Base-by-base conservation (phyloP, 2,113 vertebrate genomes). In the Tricholaema leucomelas region DNA sequence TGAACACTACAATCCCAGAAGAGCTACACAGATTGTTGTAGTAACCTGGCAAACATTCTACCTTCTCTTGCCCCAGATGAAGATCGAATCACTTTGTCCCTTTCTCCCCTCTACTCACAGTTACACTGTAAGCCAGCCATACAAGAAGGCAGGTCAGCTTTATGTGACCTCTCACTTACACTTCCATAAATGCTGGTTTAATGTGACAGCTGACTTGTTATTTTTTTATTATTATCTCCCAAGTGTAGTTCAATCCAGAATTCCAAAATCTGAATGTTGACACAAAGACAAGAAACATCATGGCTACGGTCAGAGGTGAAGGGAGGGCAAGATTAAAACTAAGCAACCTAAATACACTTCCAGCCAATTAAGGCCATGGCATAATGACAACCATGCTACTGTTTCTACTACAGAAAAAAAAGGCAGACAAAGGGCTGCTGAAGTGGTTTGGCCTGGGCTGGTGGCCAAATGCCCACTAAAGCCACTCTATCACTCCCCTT, bases 141-240 rank as follows among this genome's bases (percentile, higher is more conserved):
- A 27, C 58, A 67, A 65, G 60, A 31, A 36, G 11, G n/a, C 58
- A 35, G 33, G 23, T 42, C 67, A 87, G 36, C 42, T 81, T 55
- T 14, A 1, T 33, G 18, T 23, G 42, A 67, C 36, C 54, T 64
- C 58, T 42, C 25, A 12, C 12, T 25, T 6, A 27, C 1, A 0
- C 6, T 36, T 52, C 46, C 3, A 13, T 15, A 84, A 69, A 20
- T 46, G 38, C 16, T 67, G 25, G 58, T 72, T 80, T 78, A 78
- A 66, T 42, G 8, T 46, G 36, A 36, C 33, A 67, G 6, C 16
- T 36, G 25, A 81, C 69, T 33, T 56, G 61, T 35, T 83, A 60
- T 31, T 70, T 83, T 40, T 31, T 65, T 59, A 56, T 63, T 67
- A n/a, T 71, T 18, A 46, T 27, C 54, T 79, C 44, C 23, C 8